Percentiles rank a stretch among this genome's conserved stretches.
phyloP scores from a whole-genome alignment of 2,888 invertebrate genomes.

The Drosophila fulvimacula region DNA sequence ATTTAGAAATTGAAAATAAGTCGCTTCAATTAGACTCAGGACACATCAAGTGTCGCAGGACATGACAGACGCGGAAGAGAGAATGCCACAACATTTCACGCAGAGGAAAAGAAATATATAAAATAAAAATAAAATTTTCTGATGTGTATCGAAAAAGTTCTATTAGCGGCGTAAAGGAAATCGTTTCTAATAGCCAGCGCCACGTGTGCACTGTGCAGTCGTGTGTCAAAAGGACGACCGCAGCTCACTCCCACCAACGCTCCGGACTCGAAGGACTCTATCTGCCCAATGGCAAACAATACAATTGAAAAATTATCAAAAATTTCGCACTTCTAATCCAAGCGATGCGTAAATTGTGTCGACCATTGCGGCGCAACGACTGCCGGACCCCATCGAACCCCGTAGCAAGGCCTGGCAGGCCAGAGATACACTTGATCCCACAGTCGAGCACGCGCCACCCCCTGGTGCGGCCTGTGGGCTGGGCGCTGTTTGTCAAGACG shows the following conservation, averaged over 20 bases:
- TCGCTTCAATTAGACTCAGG: conserved; percentile 54
- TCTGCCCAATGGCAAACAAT: conserved; percentile 55
- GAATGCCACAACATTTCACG: conserved; percentile 52
- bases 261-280: conserved; percentile 9
- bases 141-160: conserved; percentile 54
- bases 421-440: conserved; percentile 74
- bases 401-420: conserved; percentile 50
- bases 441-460: conserved; percentile 58
- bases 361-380: conserved; percentile 58
- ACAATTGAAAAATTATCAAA: conserved; percentile 79
- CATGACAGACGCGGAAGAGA: conserved; percentile 31
- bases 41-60: conserved; percentile 60
- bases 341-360: conserved; percentile 55
- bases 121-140: conserved; percentile 11
- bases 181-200: conserved; percentile 71
- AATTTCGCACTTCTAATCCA: conserved; percentile 72
- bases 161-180: conserved; percentile 77
- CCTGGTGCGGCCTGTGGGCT: conserved; percentile 19
- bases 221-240: conserved; percentile 76
- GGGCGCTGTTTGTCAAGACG: conserved; percentile 30
- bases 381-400: conserved; percentile 46
- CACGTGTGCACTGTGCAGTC: conserved; percentile 71
- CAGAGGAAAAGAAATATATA: conserved; percentile 7
- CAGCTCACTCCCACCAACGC: conserved; percentile 39
- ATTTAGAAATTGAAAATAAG: conserved; percentile 27